Evolutionary conservation across 1,140 invertebrate species (phyloP).

Genomic region (Eueides isabella): DNA sequence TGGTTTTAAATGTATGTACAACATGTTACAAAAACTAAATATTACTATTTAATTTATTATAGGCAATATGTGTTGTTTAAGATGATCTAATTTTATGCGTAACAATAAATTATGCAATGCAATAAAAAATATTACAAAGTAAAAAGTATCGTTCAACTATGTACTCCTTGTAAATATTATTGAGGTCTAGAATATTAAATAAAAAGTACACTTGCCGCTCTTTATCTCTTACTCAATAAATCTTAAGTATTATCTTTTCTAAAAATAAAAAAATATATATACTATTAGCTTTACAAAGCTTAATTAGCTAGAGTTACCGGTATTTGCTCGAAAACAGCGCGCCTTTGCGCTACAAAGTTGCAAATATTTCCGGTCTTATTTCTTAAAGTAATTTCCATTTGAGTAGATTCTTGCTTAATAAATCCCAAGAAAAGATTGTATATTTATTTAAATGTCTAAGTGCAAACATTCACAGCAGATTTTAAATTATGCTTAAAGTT

Average conservation of each 20-base stretch:
- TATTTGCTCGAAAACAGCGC: conserved; percentile 14
- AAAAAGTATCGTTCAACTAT: too few relatives aligned
- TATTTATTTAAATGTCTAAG: conserved; percentile 53
- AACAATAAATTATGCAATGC: too few relatives aligned
- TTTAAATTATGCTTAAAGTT: conserved; percentile 46
- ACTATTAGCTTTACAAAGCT: neutral
- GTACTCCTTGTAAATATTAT: too few relatives aligned
- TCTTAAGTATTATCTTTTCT: neutral
- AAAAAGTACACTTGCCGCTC: neutral
- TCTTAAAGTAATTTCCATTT: conserved; percentile 28
- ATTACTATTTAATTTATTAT: too few relatives aligned
- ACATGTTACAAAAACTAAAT: too few relatives aligned
- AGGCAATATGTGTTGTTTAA: too few relatives aligned
- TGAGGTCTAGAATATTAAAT: neutral
- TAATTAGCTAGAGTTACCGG: conserved; percentile 5
- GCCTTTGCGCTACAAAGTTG: conserved; percentile 1
- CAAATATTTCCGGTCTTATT: conserved; percentile 14
- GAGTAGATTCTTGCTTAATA: conserved; percentile 34
- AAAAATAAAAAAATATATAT: neutral
- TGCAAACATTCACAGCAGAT: conserved; percentile 50
- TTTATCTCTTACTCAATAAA: neutral
- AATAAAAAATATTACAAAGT: too few relatives aligned
- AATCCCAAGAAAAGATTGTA: conserved; percentile 42
- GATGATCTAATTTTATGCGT: too few relatives aligned
- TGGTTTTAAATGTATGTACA: too few relatives aligned